A percentile compares a stretch with the other conserved stretches of the same genome.
phyloP scores from a whole-genome alignment of 2,113 vertebrate genomes.

The Gobiocypris rarus region DNA sequence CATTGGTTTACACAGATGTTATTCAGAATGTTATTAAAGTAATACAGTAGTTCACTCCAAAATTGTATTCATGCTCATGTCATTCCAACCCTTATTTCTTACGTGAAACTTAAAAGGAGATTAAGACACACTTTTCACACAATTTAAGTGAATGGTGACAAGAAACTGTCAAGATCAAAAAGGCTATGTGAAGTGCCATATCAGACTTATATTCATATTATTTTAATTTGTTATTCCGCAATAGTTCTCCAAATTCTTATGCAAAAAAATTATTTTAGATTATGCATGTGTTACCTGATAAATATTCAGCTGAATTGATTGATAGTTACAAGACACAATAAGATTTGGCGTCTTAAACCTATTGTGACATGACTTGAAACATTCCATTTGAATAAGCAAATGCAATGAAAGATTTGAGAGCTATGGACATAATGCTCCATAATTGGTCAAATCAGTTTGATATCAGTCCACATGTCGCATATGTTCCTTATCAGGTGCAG shows the following conservation, averaged over 20 bases:
- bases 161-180: no score
- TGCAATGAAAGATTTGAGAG: no score
- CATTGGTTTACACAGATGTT: not conserved
- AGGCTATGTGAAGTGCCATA: not conserved
- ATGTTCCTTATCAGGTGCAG: conserved; percentile 16
- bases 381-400: no score
- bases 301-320: no score
- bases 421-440: no score
- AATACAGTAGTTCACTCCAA: not conserved
- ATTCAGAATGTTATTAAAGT: not conserved
- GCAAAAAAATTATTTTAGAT: not conserved
- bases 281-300: not conserved
- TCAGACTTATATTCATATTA: not conserved
- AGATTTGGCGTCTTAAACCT: no score
- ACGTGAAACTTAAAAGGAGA: not conserved
- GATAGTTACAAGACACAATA: no score
- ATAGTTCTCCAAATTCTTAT: not conserved
- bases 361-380: no score
- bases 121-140: not conserved
- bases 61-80: not conserved
- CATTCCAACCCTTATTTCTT: not conserved
- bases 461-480: not conserved
- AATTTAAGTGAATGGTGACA: not conserved
- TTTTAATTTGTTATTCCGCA: not conserved
- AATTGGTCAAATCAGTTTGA: not conserved